Evolutionary conservation across 2,797 vertebrate species (phyloP).

Genomic region (Sylvilagus floridanus): DNA sequence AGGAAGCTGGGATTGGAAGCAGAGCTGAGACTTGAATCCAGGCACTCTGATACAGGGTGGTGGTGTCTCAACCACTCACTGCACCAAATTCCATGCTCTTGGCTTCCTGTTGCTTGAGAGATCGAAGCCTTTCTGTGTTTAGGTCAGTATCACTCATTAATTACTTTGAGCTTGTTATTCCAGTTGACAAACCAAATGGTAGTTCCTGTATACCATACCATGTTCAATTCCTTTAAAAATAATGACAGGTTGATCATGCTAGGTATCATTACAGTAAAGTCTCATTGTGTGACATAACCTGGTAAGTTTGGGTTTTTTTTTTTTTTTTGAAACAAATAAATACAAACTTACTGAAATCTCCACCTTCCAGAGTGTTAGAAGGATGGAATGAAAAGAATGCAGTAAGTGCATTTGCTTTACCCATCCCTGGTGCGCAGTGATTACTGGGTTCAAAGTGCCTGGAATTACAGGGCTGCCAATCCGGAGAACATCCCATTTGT

Average conservation of each 20-base stretch:
- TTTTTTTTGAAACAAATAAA: conserved; percentile 37
- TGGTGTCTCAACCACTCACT: too few relatives aligned
- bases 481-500: conserved; percentile 12
- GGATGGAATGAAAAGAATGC: not conserved
- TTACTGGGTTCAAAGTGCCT: not conserved
- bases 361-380: not conserved
- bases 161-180: conserved; percentile 42
- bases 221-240: conserved; percentile 52
- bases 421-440: not conserved
- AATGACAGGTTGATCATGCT: not conserved
- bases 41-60: too few relatives aligned
- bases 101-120: not conserved
- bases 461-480: not conserved
- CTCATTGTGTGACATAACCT: not conserved
- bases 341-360: not conserved
- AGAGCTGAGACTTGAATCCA: too few relatives aligned
- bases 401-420: not conserved
- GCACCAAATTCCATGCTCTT: too few relatives aligned
- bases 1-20: too few relatives aligned
- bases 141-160: not conserved
- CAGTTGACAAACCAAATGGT: conserved; percentile 4
- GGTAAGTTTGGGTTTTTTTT: not conserved
- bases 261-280: not conserved
- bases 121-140: not conserved
- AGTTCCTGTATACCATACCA: not conserved